phyloP scores from a whole-genome alignment of 2,113 vertebrate species.

The Sturnira hondurensis region DNA sequence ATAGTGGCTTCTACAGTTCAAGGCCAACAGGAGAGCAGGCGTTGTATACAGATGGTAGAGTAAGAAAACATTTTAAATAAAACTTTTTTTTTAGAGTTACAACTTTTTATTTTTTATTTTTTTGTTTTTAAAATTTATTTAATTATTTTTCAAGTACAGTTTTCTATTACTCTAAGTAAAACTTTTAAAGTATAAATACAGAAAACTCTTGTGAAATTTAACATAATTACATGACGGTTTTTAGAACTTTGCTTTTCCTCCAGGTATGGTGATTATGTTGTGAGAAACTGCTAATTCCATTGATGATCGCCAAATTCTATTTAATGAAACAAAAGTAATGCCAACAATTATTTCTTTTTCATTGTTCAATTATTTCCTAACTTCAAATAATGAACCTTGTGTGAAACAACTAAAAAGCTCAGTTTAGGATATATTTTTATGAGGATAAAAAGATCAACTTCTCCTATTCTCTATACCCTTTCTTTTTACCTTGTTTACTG shows the following conservation, averaged over 20 bases:
- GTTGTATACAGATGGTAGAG: not conserved
- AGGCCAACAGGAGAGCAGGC: not conserved
- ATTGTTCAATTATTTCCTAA: not conserved
- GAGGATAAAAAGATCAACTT: not conserved
- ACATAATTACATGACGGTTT: not conserved
- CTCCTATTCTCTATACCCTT: not conserved
- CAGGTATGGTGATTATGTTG: not conserved
- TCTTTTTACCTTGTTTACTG: not conserved
- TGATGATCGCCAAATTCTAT: not conserved
- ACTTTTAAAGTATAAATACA: slow-evolving; percentile 4
- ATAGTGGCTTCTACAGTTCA: not conserved
- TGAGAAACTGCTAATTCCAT: not conserved
- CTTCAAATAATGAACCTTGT: slow-evolving; percentile 5
- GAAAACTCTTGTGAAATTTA: slow-evolving; percentile 8
- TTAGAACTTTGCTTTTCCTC: not conserved
- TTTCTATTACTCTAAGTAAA: too few relatives aligned
- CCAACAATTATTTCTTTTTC: not conserved
- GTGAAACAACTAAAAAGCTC: not conserved
- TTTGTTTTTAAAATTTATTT: too few relatives aligned
- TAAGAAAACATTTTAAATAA: not conserved
- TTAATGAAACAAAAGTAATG: not conserved
- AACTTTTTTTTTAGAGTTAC: too few relatives aligned
- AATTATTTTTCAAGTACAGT: too few relatives aligned
- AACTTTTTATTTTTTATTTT: too few relatives aligned
- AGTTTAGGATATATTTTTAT: not conserved